Percentiles rank a stretch among this genome's conserved stretches.
Evolutionary conservation across 1,140 invertebrate genomes (phyloP).

Genomic region (Trypoxylus dichotomus): DNA sequence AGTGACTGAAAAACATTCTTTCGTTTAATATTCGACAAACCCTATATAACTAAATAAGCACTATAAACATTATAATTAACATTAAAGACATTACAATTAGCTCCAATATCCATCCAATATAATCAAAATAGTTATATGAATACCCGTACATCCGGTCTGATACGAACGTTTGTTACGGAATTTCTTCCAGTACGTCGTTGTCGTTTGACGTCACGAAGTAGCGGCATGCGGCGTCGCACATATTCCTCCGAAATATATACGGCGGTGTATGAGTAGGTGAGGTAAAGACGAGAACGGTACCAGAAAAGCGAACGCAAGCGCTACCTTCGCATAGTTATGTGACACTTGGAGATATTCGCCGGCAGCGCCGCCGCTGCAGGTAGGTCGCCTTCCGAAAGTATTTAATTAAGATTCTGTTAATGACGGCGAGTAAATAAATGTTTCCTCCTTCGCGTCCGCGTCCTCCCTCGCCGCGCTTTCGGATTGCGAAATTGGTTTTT

Average conservation of each 20-base stretch:
- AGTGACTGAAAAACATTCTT: too few relatives aligned
- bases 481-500: neutral
- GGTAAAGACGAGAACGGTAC: neutral
- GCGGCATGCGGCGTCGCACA: neutral
- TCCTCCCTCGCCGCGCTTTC: neutral
- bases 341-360: slow-evolving; percentile 50
- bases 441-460: slow-evolving; percentile 27
- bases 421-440: slow-evolving; percentile 49
- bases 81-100: slow-evolving; percentile 7
- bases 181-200: slow-evolving; percentile 31
- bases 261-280: neutral
- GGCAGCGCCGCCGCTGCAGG: neutral
- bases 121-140: slow-evolving; percentile 24
- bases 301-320: slow-evolving; percentile 26
- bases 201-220: slow-evolving; percentile 24
- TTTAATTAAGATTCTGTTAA: slow-evolving; percentile 53
- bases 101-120: neutral
- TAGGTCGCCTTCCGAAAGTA: slow-evolving; percentile 45
- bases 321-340: slow-evolving; percentile 49
- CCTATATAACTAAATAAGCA: too few relatives aligned
- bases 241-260: neutral
- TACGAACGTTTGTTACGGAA: slow-evolving; percentile 39
- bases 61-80: neutral
- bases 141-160: slow-evolving; percentile 37
- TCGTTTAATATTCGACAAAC: too few relatives aligned